Evolutionary conservation across 2,888 invertebrate species (phyloP), one percentile per base, ranked within the genome.

Genomic region (Acleris literana): DNA sequence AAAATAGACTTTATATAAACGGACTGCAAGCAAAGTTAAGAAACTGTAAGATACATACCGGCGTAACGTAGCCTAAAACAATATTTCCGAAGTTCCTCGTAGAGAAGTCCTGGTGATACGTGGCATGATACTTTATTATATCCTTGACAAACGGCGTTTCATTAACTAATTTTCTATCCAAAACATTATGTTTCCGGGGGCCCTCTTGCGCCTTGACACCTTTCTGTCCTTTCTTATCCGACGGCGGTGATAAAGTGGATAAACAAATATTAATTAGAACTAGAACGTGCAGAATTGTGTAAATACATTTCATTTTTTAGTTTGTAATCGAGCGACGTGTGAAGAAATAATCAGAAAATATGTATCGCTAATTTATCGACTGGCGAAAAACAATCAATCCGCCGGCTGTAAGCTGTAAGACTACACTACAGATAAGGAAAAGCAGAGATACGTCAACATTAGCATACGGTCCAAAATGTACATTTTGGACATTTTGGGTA

Each of bases 51-150:
- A 11, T 59, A 81, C 87, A 82, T 79, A 90, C 98, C 67, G 98
- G 98, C 54, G 99, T 99, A 53, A 98, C 97, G 86, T 97, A 99
- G 65, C 97, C 99, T 69, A 99, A 89, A 17, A 96, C 95, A n/a
- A 95, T 93, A 55, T 96, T 96, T 69, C 94, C 92, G 77, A 97
- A 96, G 74, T 94, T 94, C 65, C 94, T 94, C 1, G 90, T 79
- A 16, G 93, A 87, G 4, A 96, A 95, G 61, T 96, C 94, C 76
- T 95, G 94, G 79, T 94, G 95, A 84, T 96, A 98, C 0, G 95
- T 94, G 58, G 95, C 94, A 80, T 96, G 94, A 80, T 97, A 96
- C 68, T 94, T 93, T 55, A 97, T 80, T 64, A 98, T 96, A 77
- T 97, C 97, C 76, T 94, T 95, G 5, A 94, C 93, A 68, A 94